Evolutionary conservation across 2,113 vertebrate genomes (phyloP), one percentile per base, ranked within the genome.

Genomic region (Passer montanus): DNA sequence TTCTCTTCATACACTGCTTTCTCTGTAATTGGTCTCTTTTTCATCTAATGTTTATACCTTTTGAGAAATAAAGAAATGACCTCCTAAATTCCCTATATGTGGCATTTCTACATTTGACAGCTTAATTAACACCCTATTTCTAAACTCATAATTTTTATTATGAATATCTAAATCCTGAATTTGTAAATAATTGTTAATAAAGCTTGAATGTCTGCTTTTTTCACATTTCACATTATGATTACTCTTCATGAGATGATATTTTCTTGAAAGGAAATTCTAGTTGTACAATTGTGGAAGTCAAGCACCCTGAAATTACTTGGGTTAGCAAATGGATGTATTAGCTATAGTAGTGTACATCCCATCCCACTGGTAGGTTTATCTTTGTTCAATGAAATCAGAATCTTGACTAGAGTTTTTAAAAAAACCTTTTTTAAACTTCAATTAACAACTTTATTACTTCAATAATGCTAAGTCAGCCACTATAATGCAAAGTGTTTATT

Each of bases 401-500:
- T 66, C 46, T 62, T 39, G 7, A 89, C 30, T 1, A 73, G 14
- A 69, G 24, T 76, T 91, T 67, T 4, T 24, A 47, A 83, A 68
- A 39, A 1, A 0, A 0, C 1, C 23, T 14, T 26, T 44, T 21
- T 18, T 7, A 9, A 27, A 44, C 21, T 76, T 62, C 19, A 67
- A 21, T 74, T 52, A 58, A 44, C n/a, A 41, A 55, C 10, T 41
- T 69, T 69, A 62, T 41, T 37, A 18, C 35, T 69, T 87, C 53
- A 52, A 15, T 89, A 64, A 60, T 80, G 12, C 43, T 56, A 73
- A 73, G 5, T 81, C 23, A 62, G 7, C 4, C 15, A 37, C 56
- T 74, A 15, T 52, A 87, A 70, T 64, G 15, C 53, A 20, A 89
- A 87, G 10, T 41, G 43, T 2, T 10, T 74, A 66, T 94, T 88